Base-by-base conservation (phyloP, 2,888 invertebrate species). In the Yponomeuta malinellus region DNA sequence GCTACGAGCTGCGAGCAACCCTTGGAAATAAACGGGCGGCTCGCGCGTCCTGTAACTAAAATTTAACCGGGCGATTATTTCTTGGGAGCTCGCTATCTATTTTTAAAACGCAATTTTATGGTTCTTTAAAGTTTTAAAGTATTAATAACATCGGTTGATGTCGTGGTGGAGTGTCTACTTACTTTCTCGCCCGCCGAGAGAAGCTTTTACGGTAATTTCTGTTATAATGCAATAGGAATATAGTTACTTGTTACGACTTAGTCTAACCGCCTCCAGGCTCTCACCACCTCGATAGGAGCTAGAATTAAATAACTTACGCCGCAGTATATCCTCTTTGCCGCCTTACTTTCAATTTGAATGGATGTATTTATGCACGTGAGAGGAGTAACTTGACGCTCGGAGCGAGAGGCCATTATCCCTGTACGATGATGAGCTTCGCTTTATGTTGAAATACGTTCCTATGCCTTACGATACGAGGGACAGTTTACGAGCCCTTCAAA, bases 351-450 rank as follows among this genome's bases (percentile, higher is more conserved):
- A 72, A 70, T 72, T 72, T 65, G 71, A 72, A 72, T 71, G 68
- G 72, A 70, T 68, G 72, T 71, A 72, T 71, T 72, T 75, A 75
- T 73, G 74, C 72, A 72, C 70, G 71, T 63, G 67, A 67, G 71
- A 71, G 73, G 69, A 71, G 74, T 72, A 73, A 74, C 72, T 72
- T 74, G 74, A 73, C 73, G 73, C 74, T 74, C 71, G 72, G 67
- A 75, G 75, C 75, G 72, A 74, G 74, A 74, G 71, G 73, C 74
- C 74, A 76, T 77, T 76, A 78, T 75, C 75, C 73, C 73, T 72
- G 70, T 72, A 71, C 71, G 72, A 74, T 77, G 67, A 65, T 59
- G 59, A 66, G 71, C 67, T 71, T 65, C 48, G 52, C 43, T 68
- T 37, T 67, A 67, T 67, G 43, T 43, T n/a, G 43, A 43, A 67